Percentiles rank a stretch among this genome's conserved stretches.
Conservation (phyloP, 2,797 vertebrate species). For the Lindbergichthys nudifrons region DNA sequence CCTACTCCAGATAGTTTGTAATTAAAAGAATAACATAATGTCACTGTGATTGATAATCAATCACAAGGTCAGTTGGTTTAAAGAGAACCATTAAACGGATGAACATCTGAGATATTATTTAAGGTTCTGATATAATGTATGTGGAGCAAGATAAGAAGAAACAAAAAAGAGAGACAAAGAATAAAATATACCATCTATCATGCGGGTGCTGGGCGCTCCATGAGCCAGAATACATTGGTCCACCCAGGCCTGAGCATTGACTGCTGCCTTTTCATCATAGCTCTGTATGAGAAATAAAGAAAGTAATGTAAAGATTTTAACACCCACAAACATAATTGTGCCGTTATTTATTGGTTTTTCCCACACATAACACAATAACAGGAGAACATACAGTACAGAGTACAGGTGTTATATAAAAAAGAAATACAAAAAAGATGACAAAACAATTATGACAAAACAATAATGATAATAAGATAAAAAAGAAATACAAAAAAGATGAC, state of each 20-base stretch:
- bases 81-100: conserved; percentile 9
- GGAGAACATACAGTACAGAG: too few species aligned
- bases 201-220: conserved; percentile 55
- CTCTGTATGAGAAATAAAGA: conserved; percentile 50
- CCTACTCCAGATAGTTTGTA: conserved; percentile 23
- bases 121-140: neutral
- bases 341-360: neutral
- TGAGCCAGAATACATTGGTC: conserved; percentile 74
- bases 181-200: conserved; percentile 62
- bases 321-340: too few species aligned
- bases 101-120: conserved; percentile 7
- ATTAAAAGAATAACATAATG: conserved; percentile 52
- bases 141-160: neutral
- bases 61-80: conserved; percentile 30
- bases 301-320: neutral
- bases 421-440: too few species aligned
- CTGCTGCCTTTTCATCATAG: conserved; percentile 63
- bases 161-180: neutral
- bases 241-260: conserved; percentile 72
- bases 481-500: too few species aligned
- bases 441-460: too few species aligned
- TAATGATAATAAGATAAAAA: too few species aligned
- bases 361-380: too few species aligned
- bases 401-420: too few species aligned
- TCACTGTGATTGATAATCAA: conserved; percentile 22